These are phyloP conservation scores for Rhinichthys klamathensis DNA, from an alignment of 2,113 vertebrate genomes.

Conservation along the genomic window DNA sequence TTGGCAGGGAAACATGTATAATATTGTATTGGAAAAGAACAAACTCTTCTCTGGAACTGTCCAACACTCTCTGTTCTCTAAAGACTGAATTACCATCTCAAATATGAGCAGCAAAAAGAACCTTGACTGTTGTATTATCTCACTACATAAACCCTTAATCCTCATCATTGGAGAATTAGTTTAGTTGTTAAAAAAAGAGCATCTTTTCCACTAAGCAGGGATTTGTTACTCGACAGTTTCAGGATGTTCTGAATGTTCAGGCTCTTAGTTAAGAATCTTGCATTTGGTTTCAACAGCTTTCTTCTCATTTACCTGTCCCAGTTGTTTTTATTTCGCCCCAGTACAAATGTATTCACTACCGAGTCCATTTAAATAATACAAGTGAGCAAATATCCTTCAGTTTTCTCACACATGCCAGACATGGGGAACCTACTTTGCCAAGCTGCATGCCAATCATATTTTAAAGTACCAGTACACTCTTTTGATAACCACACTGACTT, in stretches of 20 bases:
- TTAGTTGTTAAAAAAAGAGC: background rate
- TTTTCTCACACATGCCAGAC: slow-evolving; percentile 7
- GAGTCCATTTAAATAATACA: background rate
- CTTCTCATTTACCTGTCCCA: slow-evolving; percentile 2
- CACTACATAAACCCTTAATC: slow-evolving; percentile 25
- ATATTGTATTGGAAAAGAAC: slow-evolving; percentile 41
- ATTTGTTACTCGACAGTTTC: slow-evolving; percentile 3
- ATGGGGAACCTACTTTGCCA: background rate
- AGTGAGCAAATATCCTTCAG: background rate
- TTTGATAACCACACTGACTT: background rate
- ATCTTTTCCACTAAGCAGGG: slow-evolving; percentile 9
- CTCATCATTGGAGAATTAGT: slow-evolving; percentile 36
- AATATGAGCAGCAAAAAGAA: slow-evolving; percentile 23
- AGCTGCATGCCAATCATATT: background rate
- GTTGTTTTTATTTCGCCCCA: background rate
- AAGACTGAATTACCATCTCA: slow-evolving; percentile 27
- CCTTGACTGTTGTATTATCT: slow-evolving; percentile 23
- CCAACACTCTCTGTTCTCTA: slow-evolving; percentile 23
- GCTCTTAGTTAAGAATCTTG: background rate
- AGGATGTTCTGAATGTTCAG: background rate
- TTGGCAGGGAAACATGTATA: slow-evolving; percentile 57
- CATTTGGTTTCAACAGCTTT: background rate
- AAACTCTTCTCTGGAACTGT: slow-evolving; percentile 1
- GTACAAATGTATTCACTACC: background rate
- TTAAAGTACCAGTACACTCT: too few relatives aligned